These are phyloP conservation scores for Gonioctena quinquepunctata DNA, from an alignment of 1,140 invertebrate species.

Conservation along the genomic window DNA sequence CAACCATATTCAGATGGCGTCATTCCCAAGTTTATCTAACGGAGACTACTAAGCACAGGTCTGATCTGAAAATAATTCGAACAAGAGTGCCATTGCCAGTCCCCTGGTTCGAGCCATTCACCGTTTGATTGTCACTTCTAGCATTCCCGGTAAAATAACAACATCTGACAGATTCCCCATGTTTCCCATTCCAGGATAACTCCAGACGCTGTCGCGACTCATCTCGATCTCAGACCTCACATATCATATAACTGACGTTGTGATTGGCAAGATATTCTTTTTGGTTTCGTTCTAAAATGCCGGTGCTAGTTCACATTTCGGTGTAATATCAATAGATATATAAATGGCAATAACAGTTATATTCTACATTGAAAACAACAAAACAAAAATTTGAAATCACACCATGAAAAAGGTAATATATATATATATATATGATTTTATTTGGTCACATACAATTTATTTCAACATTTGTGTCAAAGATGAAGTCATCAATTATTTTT, in stretches of 20 bases:
- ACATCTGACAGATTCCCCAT: constrained; percentile 43
- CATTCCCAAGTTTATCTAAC: neutral
- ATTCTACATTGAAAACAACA: no score
- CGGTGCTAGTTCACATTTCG: no score
- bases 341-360: no score
- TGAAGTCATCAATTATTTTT: no score
- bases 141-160: constrained; percentile 32
- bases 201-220: constrained; percentile 43
- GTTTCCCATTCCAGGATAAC: constrained; percentile 39
- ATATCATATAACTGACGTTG: constrained; percentile 24
- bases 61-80: constrained; percentile 15
- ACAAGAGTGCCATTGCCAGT: constrained; percentile 23
- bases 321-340: no score
- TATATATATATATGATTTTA: no score
- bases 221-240: constrained; percentile 29
- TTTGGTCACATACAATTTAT: no score
- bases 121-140: constrained; percentile 35
- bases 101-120: constrained; percentile 22
- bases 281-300: neutral
- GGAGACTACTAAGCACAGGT: neutral
- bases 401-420: no score
- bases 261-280: constrained; percentile 13
- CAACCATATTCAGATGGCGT: neutral
- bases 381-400: no score
- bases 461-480: no score